phyloP scores from a whole-genome alignment of 2,113 vertebrate species.

The Urocynchramus pylzowi region DNA sequence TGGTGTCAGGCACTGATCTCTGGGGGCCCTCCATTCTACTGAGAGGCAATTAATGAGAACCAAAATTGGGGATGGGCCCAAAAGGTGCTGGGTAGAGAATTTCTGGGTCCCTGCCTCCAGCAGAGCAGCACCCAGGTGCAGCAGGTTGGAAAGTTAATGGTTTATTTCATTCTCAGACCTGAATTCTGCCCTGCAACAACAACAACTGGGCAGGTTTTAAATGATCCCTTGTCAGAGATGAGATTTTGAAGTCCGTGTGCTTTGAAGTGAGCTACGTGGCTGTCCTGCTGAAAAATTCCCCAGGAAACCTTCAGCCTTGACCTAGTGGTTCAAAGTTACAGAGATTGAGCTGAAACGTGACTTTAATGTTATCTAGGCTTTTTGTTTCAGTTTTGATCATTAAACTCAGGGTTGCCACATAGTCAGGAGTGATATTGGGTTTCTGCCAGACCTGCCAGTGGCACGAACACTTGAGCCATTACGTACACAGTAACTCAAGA shows the following conservation, averaged over 20 bases:
- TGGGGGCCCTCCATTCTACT: background rate
- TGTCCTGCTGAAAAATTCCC: background rate
- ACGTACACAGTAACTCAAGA: background rate
- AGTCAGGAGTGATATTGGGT: slow-evolving; percentile 8
- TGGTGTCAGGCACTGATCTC: background rate
- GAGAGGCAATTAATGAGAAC: background rate
- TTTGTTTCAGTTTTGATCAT: slow-evolving; percentile 51
- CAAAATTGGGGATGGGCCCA: background rate
- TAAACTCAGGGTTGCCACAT: background rate
- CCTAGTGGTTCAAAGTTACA: background rate
- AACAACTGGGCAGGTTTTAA: background rate
- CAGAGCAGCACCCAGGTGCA: background rate
- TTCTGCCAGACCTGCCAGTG: slow-evolving; percentile 11
- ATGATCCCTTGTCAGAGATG: background rate
- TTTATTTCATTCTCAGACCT: background rate
- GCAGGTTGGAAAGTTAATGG: background rate
- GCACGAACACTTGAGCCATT: background rate
- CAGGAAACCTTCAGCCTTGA: slow-evolving; percentile 24
- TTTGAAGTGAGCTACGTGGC: background rate
- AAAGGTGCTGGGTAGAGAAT: background rate
- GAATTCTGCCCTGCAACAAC: background rate
- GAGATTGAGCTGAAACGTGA: slow-evolving; percentile 12
- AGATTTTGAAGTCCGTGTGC: background rate
- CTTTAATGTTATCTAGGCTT: slow-evolving; percentile 42
- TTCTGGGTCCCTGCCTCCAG: background rate